A percentile compares a stretch with the other conserved stretches of the same genome.
Evolutionary conservation across 2,888 invertebrate species (phyloP).

Genomic region (Euplagia quadripunctaria): DNA sequence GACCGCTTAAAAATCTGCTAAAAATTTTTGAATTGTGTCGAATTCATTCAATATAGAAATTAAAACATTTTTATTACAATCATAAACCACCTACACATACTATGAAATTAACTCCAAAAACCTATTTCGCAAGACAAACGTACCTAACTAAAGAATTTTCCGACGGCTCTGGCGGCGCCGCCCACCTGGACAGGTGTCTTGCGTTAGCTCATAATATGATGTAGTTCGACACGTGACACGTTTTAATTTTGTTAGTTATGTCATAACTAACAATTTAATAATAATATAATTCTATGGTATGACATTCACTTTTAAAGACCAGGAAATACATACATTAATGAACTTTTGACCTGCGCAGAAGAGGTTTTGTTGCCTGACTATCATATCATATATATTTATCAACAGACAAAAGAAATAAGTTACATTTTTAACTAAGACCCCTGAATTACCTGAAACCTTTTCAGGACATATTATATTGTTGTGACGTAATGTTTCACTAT

Average conservation of each 20-base stretch:
- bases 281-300: background rate
- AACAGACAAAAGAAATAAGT: background rate
- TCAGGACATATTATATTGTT: too few relatives aligned
- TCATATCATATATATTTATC: background rate
- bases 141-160: conserved; percentile 59
- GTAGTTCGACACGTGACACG: conserved; percentile 61
- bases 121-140: conserved; percentile 61
- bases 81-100: conserved; percentile 35
- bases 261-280: conserved; percentile 49
- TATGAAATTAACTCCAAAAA: conserved; percentile 47
- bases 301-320: background rate
- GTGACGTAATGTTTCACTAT: background rate
- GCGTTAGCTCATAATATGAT: conserved; percentile 65
- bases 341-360: background rate
- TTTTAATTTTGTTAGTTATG: conserved; percentile 21
- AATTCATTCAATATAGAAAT: conserved; percentile 10
- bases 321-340: background rate
- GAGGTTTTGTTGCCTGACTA: background rate
- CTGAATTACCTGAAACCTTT: background rate
- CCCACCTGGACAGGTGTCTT: conserved; percentile 82
- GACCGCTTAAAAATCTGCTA: too few relatives aligned
- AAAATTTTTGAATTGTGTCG: too few relatives aligned
- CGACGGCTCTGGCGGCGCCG: conserved; percentile 69
- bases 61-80: conserved; percentile 11
- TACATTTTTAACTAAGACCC: background rate